Evolutionary conservation across 2,797 vertebrate species (phyloP), one percentile per base, ranked within the genome.

Genomic region (Hydrocynus forskahlii): DNA sequence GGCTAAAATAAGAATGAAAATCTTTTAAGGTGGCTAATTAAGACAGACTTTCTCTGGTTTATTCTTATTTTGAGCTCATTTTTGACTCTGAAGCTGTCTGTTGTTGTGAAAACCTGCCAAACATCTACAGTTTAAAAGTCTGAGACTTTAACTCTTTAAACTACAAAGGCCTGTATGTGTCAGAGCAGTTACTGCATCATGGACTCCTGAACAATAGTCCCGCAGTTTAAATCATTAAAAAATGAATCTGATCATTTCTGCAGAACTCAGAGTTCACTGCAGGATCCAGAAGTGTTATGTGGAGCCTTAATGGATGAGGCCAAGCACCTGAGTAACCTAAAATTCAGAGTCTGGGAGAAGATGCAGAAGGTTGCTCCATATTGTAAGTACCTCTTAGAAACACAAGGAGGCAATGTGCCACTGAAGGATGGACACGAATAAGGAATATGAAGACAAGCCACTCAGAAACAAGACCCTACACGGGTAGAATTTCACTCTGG

Each of bases 301-400:
- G 91, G 91, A 5, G 66, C 85, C 6, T 85, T 94, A 81, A 85
- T 94, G 13, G 92, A 94, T 6, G 88, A 92, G 40, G 82, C 91
- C 8, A 88, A 90, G 23, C 92, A 94, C 83, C 85, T 94, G 60
- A 88, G 86, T 77, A 94, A 94, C 87, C 91, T 95, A 4, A 93
- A 94, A 76, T 93, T 91, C 84, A 88, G 78, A 75, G 90, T 93
- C 29, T 94, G 92, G 91, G 91, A 93, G 84, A 93, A 92, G 87
- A 91, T 94, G 86, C 82, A 87, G 78, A 83, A 89, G 16, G 80
- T 89, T 6, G 82, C 91, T 64, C 89, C 91, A 43, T 92, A 92
- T 23, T 90, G 94, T 95, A 79, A 93, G 94, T 89, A 79, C 1
- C 50, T 13, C 50, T 57, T 25, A 78, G 19, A 67, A 7, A 13